These are phyloP conservation scores for Strigamia transsilvanica DNA, from an alignment of 2,888 invertebrate genomes.

Conservation along the genomic window DNA sequence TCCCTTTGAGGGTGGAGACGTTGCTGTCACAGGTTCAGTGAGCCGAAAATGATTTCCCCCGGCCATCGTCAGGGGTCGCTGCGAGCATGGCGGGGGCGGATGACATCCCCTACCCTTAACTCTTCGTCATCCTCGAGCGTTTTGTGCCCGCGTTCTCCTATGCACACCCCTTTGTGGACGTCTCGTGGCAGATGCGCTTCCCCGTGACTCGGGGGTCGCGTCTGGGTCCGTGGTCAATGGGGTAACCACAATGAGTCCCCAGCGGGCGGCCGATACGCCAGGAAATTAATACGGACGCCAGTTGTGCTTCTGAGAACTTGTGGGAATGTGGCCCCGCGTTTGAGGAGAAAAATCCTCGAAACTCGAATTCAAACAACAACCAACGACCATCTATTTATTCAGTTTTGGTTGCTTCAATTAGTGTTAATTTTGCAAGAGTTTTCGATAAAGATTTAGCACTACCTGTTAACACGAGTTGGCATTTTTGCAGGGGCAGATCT, in stretches of 20 bases:
- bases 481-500: no score
- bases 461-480: no score
- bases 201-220: slow-evolving; percentile 48
- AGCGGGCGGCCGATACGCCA: slow-evolving; percentile 45
- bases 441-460: no score
- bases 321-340: neutral
- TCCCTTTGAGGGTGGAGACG: slow-evolving; percentile 43
- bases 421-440: no score
- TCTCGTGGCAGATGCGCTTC: slow-evolving; percentile 44
- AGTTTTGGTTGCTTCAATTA: no score
- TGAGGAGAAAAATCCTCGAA: no score
- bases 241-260: slow-evolving; percentile 47
- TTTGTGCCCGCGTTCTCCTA: slow-evolving; percentile 20
- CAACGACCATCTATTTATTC: no score
- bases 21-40: slow-evolving; percentile 42
- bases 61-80: slow-evolving; percentile 48
- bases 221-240: slow-evolving; percentile 43
- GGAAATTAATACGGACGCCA: slow-evolving; percentile 46
- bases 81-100: slow-evolving; percentile 49
- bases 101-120: neutral
- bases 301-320: neutral
- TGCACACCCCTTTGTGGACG: slow-evolving; percentile 14
- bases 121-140: slow-evolving; percentile 24
- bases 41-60: slow-evolving; percentile 49
- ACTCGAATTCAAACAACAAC: no score